Base-by-base conservation (phyloP, 2,797 vertebrate genomes). In the Sparidentex hasta region DNA sequence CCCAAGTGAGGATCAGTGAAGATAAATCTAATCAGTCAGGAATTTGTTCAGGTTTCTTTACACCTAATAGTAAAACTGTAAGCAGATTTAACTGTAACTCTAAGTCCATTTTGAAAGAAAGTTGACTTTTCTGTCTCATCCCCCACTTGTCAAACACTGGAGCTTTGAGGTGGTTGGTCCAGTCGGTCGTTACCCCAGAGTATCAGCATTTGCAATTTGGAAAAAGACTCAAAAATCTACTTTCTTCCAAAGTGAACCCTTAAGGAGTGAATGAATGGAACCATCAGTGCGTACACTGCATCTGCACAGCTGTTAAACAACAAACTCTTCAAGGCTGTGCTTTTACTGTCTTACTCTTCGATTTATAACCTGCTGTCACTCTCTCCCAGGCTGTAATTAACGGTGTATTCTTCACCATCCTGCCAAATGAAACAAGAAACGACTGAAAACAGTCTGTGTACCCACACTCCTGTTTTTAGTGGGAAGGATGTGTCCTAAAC, bases 281-380 rank as follows among this genome's bases (percentile, higher is more conserved):
- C 12, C 27, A 65, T 38, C 20, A 44, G 56, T 9, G 46, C 2
- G 20, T 7, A 27, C 0, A 2, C 65, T 67, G 18, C 38, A 68
- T 44, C 56, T 48, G 52, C 55, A 52, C 69, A 84, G 67, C 51
- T 76, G 50, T 65, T 62, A 52, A 27, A 46, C 57, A 46, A 51
- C 51, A 73, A 63, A 61, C 54, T 71, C 50, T 46, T 33, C 47
- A 81, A 72, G 47, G 67, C 29, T 46, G 20, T 25, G 47, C 41
- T 55, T 71, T 52, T 58, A 43, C 21, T 9, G 33, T 38, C 33
- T 38, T 9, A 9, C 9, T 56, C 44, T 56, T 23, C 13, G 17
- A 47, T 43, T 14, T 14, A 17, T 47, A 33, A 57, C 11, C 41
- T 43, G 20, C 63, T 29, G 52, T 38, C 33, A 38, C 33, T 38